These are phyloP conservation scores for Clarias pachynema DNA, from an alignment of 2,797 vertebrate species.

Conservation along the genomic window DNA sequence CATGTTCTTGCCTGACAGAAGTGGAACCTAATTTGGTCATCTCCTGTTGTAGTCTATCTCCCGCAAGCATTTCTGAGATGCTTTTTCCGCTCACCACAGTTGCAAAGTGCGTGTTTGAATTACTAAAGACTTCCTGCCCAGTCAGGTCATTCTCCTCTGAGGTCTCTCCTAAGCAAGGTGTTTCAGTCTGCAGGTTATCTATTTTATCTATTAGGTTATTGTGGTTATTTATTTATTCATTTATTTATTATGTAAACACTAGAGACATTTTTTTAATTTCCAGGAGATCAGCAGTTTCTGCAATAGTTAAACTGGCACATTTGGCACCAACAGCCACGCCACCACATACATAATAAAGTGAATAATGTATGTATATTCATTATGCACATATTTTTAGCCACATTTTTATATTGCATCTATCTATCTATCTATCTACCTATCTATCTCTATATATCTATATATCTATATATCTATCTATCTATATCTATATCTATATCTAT, in stretches of 20 bases:
- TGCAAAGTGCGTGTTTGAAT: neutral
- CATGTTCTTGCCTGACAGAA: neutral
- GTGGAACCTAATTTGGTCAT: neutral
- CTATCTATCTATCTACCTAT: neutral
- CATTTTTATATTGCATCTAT: neutral
- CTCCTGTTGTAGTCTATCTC: neutral
- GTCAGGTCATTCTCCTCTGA: neutral
- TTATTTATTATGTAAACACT: neutral
- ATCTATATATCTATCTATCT: neutral
- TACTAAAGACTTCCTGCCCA: neutral
- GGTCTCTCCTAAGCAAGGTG: neutral
- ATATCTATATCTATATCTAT: neutral
- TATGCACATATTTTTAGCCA: no score
- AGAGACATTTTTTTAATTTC: neutral
- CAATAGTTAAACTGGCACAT: neutral
- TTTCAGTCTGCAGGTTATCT: neutral
- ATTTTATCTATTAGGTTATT: no score
- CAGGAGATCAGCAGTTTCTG: no score
- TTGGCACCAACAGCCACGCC: neutral
- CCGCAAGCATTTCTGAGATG: neutral
- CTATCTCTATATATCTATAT: slow-evolving; percentile 1
- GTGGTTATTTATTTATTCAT: no score
- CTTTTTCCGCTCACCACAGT: neutral
- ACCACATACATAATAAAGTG: neutral
- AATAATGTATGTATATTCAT: neutral